Conservation (phyloP, 2,113 vertebrate species). For the Ivindomyrus marchei region DNA sequence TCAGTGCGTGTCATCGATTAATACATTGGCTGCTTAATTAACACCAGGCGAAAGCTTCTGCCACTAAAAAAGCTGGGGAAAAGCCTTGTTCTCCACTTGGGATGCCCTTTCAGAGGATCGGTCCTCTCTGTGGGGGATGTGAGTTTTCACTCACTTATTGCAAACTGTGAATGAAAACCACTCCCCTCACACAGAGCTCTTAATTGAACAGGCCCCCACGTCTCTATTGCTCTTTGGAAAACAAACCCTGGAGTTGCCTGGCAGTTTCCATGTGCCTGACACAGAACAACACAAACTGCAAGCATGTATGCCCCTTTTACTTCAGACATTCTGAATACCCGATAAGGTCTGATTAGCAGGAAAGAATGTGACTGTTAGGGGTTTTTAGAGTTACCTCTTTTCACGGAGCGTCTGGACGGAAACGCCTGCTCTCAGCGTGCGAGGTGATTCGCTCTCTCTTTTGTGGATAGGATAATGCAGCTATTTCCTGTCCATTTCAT, state of each 20-base stretch:
- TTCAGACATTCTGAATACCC: not conserved
- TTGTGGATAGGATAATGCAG: not conserved
- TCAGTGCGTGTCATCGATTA: not conserved
- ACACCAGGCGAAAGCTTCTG: not conserved
- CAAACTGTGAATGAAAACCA: conserved; percentile 1
- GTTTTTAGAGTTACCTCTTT: not conserved
- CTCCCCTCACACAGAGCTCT: not conserved
- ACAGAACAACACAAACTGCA: not conserved
- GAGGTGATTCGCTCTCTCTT: not conserved
- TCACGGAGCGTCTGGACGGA: not conserved
- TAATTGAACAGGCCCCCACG: not conserved
- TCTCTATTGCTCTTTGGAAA: not conserved
- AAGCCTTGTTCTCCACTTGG: not conserved
- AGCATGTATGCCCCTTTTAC: not conserved
- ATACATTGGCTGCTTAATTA: not conserved
- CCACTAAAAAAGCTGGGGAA: not conserved
- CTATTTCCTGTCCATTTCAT: not conserved
- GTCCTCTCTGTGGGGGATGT: not conserved
- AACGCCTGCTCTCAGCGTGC: not conserved
- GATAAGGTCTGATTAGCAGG: not conserved
- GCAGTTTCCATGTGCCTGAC: not conserved
- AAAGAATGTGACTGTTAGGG: not conserved
- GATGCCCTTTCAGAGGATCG: not conserved
- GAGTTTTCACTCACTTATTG: not conserved
- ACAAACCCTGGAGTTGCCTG: not conserved